Evolutionary conservation across 2,888 invertebrate genomes (phyloP).

Genomic region (Sepiola atlantica): DNA sequence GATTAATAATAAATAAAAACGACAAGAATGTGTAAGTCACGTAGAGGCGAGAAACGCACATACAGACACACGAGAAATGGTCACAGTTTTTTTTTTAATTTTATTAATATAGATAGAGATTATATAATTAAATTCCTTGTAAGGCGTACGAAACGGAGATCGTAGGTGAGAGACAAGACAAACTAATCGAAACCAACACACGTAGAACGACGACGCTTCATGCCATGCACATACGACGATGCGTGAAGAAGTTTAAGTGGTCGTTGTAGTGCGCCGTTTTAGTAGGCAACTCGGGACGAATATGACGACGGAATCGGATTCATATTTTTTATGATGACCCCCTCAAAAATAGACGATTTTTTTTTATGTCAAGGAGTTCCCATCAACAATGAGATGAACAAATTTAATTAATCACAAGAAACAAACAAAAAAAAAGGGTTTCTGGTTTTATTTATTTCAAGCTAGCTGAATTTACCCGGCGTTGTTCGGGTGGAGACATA

Average conservation of each 20-base stretch:
- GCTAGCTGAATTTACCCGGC: no score
- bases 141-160: background rate
- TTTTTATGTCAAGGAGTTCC: conserved; percentile 32
- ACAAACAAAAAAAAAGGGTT: background rate
- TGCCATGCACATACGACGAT: background rate
- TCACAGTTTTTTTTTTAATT: no score
- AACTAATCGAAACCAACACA: background rate
- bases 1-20: no score
- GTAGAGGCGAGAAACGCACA: no score
- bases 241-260: background rate
- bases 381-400: background rate
- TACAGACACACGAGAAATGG: no score
- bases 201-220: background rate
- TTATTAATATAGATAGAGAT: background rate
- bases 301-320: background rate
- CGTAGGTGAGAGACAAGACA: background rate
- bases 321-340: background rate
- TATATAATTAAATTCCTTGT: background rate
- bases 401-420: background rate
- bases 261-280: conserved; percentile 22
- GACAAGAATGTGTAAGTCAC: no score
- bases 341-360: background rate
- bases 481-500: no score
- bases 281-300: background rate
- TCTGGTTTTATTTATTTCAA: no score